Percentiles rank a stretch among this genome's conserved stretches.
Conservation (phyloP, 2,888 invertebrate genomes). For the Tubulanus polymorphus region DNA sequence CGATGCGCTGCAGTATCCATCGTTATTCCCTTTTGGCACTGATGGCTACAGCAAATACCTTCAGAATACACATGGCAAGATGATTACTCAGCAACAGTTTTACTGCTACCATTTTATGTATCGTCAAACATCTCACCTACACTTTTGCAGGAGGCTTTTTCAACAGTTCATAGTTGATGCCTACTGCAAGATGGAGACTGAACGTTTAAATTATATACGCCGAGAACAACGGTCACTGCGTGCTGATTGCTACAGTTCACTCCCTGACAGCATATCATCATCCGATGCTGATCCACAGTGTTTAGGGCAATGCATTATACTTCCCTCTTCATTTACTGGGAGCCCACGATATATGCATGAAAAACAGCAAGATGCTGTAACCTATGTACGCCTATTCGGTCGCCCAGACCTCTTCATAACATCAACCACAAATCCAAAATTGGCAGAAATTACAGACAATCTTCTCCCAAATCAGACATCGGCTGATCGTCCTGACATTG, state of each 20-base stretch:
- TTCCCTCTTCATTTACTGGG: constrained; percentile 39
- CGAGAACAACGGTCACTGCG: too few relatives aligned
- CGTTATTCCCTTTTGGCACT: neutral
- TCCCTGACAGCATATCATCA: constrained; percentile 26
- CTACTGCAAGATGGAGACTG: constrained; percentile 19
- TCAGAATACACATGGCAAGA: neutral
- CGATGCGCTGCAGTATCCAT: neutral
- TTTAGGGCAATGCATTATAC: constrained; percentile 22
- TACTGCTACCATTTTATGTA: neutral
- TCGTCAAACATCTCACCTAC: too few relatives aligned
- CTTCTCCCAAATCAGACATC: constrained; percentile 11
- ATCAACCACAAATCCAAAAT: constrained; percentile 20
- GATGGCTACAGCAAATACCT: neutral
- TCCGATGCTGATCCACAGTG: constrained; percentile 19
- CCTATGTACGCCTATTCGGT: constrained; percentile 51
- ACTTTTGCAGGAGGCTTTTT: too few relatives aligned
- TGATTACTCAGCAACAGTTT: neutral
- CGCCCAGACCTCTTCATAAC: constrained; percentile 52
- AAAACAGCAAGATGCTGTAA: constrained; percentile 53
- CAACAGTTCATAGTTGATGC: constrained; percentile 19
- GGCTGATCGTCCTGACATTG: constrained; percentile 13
- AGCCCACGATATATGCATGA: constrained; percentile 46
- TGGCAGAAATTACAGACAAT: constrained; percentile 16
- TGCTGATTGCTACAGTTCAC: constrained; percentile 24
- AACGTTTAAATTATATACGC: constrained; percentile 16